These are phyloP conservation scores for Pogonomyrmex barbatus DNA, from an alignment of 1,140 invertebrate genomes.

Conservation along the genomic window DNA sequence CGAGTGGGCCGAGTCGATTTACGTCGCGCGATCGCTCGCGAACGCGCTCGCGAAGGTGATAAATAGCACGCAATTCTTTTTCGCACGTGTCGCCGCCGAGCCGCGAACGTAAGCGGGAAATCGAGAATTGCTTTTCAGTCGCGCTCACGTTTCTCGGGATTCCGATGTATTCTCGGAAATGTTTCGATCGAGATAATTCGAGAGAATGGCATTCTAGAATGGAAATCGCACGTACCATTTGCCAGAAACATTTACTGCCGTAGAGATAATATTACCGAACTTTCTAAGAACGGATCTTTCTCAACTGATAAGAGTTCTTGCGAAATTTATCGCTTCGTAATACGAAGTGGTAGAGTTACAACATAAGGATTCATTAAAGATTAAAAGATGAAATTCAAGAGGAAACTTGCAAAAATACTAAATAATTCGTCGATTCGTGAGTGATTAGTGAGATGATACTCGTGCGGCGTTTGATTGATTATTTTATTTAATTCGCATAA, in stretches of 20 bases:
- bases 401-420: not conserved
- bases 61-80: conserved; percentile 12
- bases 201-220: not conserved
- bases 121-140: not conserved
- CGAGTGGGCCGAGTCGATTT: not conserved
- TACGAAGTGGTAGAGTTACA: not conserved
- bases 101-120: not conserved
- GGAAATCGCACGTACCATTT: not conserved
- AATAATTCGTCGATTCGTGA: not conserved
- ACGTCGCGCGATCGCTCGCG: not conserved
- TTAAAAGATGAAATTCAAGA: not conserved
- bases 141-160: not conserved
- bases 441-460: not conserved
- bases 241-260: not conserved
- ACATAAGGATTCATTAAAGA: not conserved
- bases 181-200: conserved; percentile 22
- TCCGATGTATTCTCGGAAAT: conserved; percentile 11
- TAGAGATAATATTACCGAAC: not conserved
- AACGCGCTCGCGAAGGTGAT: not conserved
- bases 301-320: not conserved
- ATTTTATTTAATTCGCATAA: not conserved
- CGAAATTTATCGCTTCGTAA: not conserved
- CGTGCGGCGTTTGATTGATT: not conserved
- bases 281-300: not conserved
- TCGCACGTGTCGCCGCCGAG: not conserved